These are phyloP conservation scores for Lumbricus terrestris DNA, from an alignment of 2,888 invertebrate genomes.

Conservation along the genomic window DNA sequence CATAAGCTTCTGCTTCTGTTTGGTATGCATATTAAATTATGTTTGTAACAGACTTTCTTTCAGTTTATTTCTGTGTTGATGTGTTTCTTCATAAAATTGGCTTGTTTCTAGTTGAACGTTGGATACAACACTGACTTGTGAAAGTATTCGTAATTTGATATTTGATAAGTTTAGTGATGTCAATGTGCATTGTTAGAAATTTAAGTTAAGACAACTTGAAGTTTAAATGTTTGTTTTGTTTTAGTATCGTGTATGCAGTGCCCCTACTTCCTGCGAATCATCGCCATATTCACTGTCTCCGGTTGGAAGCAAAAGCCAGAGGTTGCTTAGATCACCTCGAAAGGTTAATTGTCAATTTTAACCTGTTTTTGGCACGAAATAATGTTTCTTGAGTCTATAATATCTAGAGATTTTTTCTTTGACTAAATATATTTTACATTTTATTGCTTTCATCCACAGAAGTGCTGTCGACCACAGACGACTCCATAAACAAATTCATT, in stretches of 20 bases:
- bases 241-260: conserved; percentile 56
- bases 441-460: neutral
- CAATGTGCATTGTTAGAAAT: neutral
- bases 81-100: neutral
- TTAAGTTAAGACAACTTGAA: neutral
- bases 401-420: neutral
- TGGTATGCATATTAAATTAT: neutral
- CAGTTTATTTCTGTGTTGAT: neutral
- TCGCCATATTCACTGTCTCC: conserved; percentile 91
- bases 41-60: neutral
- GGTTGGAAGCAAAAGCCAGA: conserved; percentile 90
- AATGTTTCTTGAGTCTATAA: neutral
- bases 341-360: conserved; percentile 64
- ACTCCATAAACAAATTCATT: neutral
- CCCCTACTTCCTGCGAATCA: conserved; percentile 59
- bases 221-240: neutral
- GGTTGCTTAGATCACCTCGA: conserved; percentile 86
- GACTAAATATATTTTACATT: neutral
- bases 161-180: neutral
- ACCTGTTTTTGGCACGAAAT: neutral
- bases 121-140: neutral
- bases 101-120: neutral
- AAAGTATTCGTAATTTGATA: neutral
- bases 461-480: neutral
- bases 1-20: neutral